Base-by-base conservation (phyloP, 2,797 vertebrate genomes). In the Coccyzus lansbergi region DNA sequence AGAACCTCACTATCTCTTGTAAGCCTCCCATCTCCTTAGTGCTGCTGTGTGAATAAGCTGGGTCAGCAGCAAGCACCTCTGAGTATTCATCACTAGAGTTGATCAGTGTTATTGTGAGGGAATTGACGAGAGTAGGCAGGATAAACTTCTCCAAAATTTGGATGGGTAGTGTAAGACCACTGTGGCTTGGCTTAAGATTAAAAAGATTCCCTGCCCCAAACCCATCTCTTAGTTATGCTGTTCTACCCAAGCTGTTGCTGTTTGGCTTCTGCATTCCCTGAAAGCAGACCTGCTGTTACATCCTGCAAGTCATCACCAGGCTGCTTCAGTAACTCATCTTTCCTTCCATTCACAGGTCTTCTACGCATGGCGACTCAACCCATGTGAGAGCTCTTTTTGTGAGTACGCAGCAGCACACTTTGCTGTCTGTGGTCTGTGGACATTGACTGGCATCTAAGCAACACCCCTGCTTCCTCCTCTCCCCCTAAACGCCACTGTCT, bases 331-430 rank as follows among this genome's bases (percentile, higher is more conserved):
- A 96, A 94, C 82, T 76, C 93, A 69, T 96, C 92, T 96, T 95
- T 96, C 77, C 90, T 97, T 96, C 82, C 91, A 81, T 97, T 90
- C 86, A 86, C 93, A 97, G 97, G 97, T 93, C 63, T 89, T 83
- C 89, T 87, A 24, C 67, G 44, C 90, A 82, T 88, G 89, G 95
- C 92, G 40, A 96, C 88, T 88, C 92, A 88, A 95, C 98, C 92
- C 98, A 98, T 97, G 97, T 98, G 96, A 98, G 97, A 97, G 94
- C 97, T 86, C 85, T 97, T 97, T 97, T 97, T 98, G 98, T 98
- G 98, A 98, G 97, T 97, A 97, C 97, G 97, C 97, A 88, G 94
- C 97, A 62, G 97, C 97, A 81, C 90, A 96, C 83, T 97, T 97
- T 86, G 95, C 98, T 95, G 97, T 97, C 97, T 98, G 97, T 93